phyloP scores from a whole-genome alignment of 2,113 vertebrate genomes.

The Phalacrocorax aristotelis region DNA sequence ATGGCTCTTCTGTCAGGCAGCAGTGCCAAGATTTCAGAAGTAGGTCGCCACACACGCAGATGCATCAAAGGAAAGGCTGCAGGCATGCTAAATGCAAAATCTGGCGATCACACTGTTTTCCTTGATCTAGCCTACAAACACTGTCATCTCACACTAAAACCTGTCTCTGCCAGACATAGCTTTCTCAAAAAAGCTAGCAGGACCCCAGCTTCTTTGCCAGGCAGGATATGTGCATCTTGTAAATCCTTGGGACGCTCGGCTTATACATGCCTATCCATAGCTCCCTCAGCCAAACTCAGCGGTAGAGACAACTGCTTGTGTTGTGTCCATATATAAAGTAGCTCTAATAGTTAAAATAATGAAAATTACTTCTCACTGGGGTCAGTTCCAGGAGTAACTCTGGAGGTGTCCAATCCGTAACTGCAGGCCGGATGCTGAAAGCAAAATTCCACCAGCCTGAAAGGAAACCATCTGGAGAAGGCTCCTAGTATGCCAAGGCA shows the following conservation, averaged over 20 bases:
- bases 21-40: conserved; percentile 62
- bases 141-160: conserved; percentile 46
- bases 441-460: background rate
- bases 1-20: conserved; percentile 16
- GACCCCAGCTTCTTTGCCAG: conserved; percentile 37
- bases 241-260: background rate
- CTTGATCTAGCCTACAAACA: conserved; percentile 56
- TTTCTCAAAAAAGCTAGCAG: conserved; percentile 39
- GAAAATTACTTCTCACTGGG: background rate
- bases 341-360: background rate
- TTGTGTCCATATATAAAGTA: background rate
- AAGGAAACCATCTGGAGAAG: background rate
- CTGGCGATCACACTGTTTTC: conserved; percentile 25
- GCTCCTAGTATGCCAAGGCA: background rate
- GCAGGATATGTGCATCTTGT: background rate
- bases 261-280: background rate
- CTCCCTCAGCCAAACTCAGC: background rate
- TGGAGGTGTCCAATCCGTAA: background rate
- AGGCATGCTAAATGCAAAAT: conserved; percentile 55
- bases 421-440: background rate
- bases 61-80: conserved; percentile 53
- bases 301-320: background rate
- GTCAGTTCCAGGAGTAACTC: background rate
- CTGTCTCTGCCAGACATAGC: conserved; percentile 33
- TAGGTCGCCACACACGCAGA: conserved; percentile 61